Evolutionary conservation across 2,113 vertebrate species (phyloP), one percentile per base, ranked within the genome.

Genomic region (Neodontobutis hainanensis): DNA sequence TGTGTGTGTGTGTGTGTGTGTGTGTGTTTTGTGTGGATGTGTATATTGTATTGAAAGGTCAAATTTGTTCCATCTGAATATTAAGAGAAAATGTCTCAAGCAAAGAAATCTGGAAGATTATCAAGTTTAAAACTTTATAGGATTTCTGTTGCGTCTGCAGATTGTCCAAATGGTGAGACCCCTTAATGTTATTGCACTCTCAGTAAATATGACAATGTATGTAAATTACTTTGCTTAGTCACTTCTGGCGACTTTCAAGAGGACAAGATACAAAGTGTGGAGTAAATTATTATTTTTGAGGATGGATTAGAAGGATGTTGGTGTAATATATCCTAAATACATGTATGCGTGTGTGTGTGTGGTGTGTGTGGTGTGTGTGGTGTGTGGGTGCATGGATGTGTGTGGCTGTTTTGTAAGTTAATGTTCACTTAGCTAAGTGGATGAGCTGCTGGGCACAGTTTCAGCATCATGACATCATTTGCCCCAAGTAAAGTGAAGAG

Each of bases 401-500:
- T 32, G 50, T 46, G 38, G 7, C n/a, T 16, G 49, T 43, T 32
- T 53, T 44, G 69, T 40, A 61, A 32, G 47, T 52, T 68, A 35
- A 47, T 70, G 15, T 74, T 61, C 61, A 50, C 59, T 62, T 65
- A 70, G 68, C 55, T 66, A 71, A 74, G 66, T 74, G 65, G 65
- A 71, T 63, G 49, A 56, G 68, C 61, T 53, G 45, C 68, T 66
- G 65, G 68, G 74, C 74, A 63, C 56, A 19, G 58, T 68, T 71
- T 71, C 45, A 82, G 66, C 51, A 78, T 66, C 27, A 71, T 87
- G 65, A 78, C 68, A 76, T 80, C 34, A 71, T 76, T 78, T 50
- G 35, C 57, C 65, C 56, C 36, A 27, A 81, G 65, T 7, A 2
- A n/a, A 58, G 32, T 64, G 49, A 46, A 68, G 15, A 67, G 44